phyloP scores from a whole-genome alignment of 2,888 invertebrate genomes.

The Drosophila melanosoma region DNA sequence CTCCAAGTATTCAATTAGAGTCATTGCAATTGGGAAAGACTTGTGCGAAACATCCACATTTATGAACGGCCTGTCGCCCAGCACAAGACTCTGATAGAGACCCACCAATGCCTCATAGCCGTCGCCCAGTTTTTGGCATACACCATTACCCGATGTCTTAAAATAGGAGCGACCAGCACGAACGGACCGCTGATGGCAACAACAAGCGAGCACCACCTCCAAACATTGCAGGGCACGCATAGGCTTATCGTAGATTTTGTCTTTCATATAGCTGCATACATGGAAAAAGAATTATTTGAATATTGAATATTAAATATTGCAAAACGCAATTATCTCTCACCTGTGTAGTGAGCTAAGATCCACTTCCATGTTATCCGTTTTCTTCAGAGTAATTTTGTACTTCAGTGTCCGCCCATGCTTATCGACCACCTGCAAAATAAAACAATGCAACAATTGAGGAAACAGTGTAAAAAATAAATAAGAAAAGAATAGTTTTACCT shows the following conservation, averaged over 20 bases:
- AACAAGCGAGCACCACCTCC: slow-evolving; percentile 88
- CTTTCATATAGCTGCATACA: slow-evolving; percentile 72
- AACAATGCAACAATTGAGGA: neutral
- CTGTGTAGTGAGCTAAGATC: slow-evolving; percentile 76
- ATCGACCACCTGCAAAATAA: slow-evolving; percentile 67
- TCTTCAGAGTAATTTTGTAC: slow-evolving; percentile 76
- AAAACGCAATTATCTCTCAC: slow-evolving; percentile 53
- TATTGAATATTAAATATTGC: neutral
- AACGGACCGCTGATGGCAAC: slow-evolving; percentile 79
- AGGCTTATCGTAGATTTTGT: slow-evolving; percentile 83
- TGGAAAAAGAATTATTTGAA: neutral
- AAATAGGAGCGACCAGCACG: slow-evolving; percentile 90
- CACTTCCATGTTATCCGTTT: slow-evolving; percentile 67
- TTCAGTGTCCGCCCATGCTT: slow-evolving; percentile 51
- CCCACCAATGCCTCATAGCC: slow-evolving; percentile 97
- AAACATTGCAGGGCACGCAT: slow-evolving; percentile 87
- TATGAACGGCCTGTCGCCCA: slow-evolving; percentile 94
- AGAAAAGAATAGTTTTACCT: slow-evolving; percentile 58
- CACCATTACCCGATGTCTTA: slow-evolving; percentile 84
- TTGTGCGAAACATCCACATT: slow-evolving; percentile 96
- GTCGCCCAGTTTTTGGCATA: slow-evolving; percentile 87
- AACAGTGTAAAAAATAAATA: neutral
- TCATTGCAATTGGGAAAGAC: slow-evolving; percentile 88
- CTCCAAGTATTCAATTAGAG: slow-evolving; percentile 85
- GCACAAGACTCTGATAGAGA: slow-evolving; percentile 95